Evolutionary conservation across 1,140 invertebrate species (phyloP), one percentile per base, ranked within the genome.

Genomic region (Tetragnatha versicolor): DNA sequence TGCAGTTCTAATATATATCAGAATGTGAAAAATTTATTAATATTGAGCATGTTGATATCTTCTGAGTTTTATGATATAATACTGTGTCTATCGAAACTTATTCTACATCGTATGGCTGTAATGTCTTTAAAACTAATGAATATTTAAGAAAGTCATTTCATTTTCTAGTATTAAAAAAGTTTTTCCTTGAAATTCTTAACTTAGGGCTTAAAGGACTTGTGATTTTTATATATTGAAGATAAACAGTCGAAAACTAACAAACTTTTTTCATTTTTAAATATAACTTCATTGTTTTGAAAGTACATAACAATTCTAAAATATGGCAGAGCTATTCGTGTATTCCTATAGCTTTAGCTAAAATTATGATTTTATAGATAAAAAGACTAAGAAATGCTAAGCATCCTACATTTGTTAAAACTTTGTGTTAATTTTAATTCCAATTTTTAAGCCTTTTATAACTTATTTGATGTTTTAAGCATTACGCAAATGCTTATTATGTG

Each of bases 11-110:
- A 42, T 65, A 31, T 58, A 65, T 65, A 65, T 42, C 22, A 65
- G 61, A 65, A 42, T 42, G 61, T 65, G 39, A 61, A 61, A n/a
- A 47, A 61, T 29, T 20, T 33, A 61, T 37, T 31, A 65, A 10
- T 65, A 65, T 65, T 65, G 22, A 65, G 61, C 61, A 65, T 65
- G 61, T 45, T 65, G 37, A 27, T n/a, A 65, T 20, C n/a, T 14
- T 35, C 27, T 65, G 17, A 65, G 61, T 65, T 65, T 45, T 22
- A 65, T 65, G 35, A 27, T 42, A 65, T 29, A 29, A 65, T 42
- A 22, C 10, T 63, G 60, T 63, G n/a, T 63, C 60, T 65, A 33
- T 65, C 42, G 37, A 35, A 65, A 65, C 20, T 42, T 65, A 65
- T 22, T 27, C 39, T 65, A n/a, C 37, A 35, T 42, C 42, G 39